phyloP scores from a whole-genome alignment of 2,797 vertebrate genomes.

The Momotus momota region DNA sequence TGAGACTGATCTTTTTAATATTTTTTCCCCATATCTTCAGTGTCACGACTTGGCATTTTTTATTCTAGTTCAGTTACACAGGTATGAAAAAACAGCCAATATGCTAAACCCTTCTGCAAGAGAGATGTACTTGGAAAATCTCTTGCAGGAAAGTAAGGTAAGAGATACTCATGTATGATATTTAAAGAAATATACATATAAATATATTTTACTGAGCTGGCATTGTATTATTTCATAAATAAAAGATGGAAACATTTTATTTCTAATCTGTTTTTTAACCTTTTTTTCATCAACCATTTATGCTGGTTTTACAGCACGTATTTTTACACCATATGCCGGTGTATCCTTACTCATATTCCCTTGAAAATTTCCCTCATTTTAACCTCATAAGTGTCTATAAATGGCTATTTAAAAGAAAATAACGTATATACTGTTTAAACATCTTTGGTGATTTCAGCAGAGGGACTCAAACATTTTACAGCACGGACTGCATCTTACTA shows the following conservation, averaged over 20 bases:
- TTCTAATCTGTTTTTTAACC: background rate
- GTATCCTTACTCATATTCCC: background rate
- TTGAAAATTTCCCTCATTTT: background rate
- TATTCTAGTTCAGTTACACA: background rate
- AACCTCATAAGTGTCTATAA: background rate
- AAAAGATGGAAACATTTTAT: conserved; percentile 27
- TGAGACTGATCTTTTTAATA: background rate
- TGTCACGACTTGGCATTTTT: background rate
- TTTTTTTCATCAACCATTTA: background rate
- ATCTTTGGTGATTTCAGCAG: background rate
- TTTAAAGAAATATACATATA: background rate
- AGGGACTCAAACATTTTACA: background rate
- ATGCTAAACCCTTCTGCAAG: conserved; percentile 15
- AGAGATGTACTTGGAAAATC: conserved; percentile 6
- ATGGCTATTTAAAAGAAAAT: background rate
- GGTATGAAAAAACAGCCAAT: conserved; percentile 33
- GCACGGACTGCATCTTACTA: background rate
- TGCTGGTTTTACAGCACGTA: background rate
- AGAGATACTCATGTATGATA: background rate
- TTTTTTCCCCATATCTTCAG: background rate
- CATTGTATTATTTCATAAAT: background rate
- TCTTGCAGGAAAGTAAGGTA: background rate
- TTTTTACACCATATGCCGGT: background rate
- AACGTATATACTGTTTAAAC: background rate
- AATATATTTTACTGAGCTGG: background rate